Base-by-base conservation (phyloP, 64 coral and sea anemone species). In the Pocillopora damicornis region DNA sequence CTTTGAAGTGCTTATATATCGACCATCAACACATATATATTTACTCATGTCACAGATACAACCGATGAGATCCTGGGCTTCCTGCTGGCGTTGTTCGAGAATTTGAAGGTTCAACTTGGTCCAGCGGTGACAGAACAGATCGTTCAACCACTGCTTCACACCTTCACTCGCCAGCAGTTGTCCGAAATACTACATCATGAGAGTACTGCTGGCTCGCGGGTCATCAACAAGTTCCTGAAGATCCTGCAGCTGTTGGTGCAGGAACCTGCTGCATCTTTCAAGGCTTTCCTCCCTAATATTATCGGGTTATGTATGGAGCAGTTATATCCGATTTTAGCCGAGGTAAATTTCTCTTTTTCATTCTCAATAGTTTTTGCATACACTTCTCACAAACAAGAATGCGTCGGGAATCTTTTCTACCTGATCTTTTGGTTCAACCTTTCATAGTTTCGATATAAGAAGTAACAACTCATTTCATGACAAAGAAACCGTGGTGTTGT, bases 301-400 rank as follows among this genome's bases (percentile, higher is more conserved):
- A 98, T 98, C 37, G 80, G 87, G 5, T 88, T 98, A 25, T 94
- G 96, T 45, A 90, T 98, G 89, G 96, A 98, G 56, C 92, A 94
- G 83, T 88, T 98, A 15, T 89, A 92, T 76, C 96, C 96, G 35
- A 90, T 98, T 67, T 77, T 98, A 61, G 85, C 91, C 18, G 93
- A 98, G 73, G 96, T 98, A 91, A 76, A 91, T 13, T 60, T 62
- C 23, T 4, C 35, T 88, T 37, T 56, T 79, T 18, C 56, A 36
- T 36, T 9, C 13, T 60, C 37, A 38, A 7, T 79, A 22, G 36
- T 60, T 15, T 17, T 14, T 79, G 15, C 34, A 45, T 37, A 56
- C 58, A 4, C 37, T 56, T 79, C 26, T 13, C 35, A 9, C 22
- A 45, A 38, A 56, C 37, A 7, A 51, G 7, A 7, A 51, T 51